Conservation (phyloP, 2,113 vertebrate species). For the Vombatus ursinus region DNA sequence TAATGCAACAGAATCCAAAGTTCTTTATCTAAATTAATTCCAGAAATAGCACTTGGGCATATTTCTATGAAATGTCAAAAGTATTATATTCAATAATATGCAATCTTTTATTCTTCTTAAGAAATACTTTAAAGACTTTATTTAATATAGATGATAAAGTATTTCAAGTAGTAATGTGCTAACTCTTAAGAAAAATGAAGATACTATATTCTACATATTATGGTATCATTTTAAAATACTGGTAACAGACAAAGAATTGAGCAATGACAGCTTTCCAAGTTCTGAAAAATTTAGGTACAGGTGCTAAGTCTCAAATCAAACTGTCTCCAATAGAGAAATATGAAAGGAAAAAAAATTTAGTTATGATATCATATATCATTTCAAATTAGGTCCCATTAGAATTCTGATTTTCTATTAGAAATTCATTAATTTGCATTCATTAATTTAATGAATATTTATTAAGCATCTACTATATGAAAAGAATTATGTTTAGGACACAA, state of each 20-base stretch:
- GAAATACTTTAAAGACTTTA: constrained; percentile 72
- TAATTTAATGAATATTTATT: no score
- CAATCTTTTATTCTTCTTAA: constrained; percentile 70
- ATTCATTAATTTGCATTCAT: no score
- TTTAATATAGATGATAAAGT: constrained; percentile 70
- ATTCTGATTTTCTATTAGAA: no score
- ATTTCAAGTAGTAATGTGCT: constrained; percentile 61
- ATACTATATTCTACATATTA: not conserved
- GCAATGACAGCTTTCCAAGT: no score
- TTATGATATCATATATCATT: no score
- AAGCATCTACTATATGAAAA: no score
- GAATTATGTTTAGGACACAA: no score
- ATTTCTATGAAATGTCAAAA: constrained; percentile 74
- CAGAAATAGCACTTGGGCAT: constrained; percentile 77
- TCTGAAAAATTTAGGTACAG: no score
- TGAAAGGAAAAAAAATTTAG: no score
- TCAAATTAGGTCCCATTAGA: no score
- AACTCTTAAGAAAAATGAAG: constrained; percentile 39
- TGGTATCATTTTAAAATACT: not conserved
- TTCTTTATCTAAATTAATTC: constrained; percentile 78
- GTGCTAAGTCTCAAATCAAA: no score
- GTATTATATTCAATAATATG: constrained; percentile 74
- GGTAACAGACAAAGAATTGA: not conserved
- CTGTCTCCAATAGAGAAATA: no score
- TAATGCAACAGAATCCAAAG: constrained; percentile 70